Conservation (phyloP, 2,797 vertebrate genomes). For the Alcedo atthis region DNA sequence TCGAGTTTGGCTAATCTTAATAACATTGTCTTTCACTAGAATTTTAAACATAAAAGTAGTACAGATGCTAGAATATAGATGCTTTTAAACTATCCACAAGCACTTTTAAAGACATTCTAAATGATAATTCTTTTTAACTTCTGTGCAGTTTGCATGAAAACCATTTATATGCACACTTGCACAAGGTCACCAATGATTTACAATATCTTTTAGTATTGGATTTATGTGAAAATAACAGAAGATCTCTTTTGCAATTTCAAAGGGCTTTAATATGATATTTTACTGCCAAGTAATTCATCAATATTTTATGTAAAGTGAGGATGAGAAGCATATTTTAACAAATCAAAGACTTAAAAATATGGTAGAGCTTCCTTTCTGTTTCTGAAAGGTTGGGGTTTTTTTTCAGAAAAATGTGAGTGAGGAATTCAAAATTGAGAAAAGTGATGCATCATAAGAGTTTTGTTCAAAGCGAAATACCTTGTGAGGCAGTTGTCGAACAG, state of each 20-base stretch:
- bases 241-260: slow-evolving; percentile 1
- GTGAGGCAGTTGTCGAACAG: not conserved
- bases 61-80: not conserved
- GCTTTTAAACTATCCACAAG: not conserved
- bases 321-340: not conserved
- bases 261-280: not conserved
- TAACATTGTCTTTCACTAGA: not conserved
- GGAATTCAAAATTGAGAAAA: not conserved
- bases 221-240: not conserved
- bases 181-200: not conserved
- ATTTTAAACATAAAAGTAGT: not conserved
- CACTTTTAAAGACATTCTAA: not conserved
- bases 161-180: not conserved
- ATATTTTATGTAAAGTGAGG: not conserved
- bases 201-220: not conserved
- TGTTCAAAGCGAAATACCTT: not conserved
- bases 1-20: not conserved
- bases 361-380: not conserved
- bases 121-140: not conserved
- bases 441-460: not conserved
- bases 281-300: not conserved
- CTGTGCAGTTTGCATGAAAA: not conserved
- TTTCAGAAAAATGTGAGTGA: not conserved
- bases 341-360: not conserved
- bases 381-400: not conserved